phyloP scores from a whole-genome alignment of 2,888 invertebrate genomes.

The Pemphredon lugubris region DNA sequence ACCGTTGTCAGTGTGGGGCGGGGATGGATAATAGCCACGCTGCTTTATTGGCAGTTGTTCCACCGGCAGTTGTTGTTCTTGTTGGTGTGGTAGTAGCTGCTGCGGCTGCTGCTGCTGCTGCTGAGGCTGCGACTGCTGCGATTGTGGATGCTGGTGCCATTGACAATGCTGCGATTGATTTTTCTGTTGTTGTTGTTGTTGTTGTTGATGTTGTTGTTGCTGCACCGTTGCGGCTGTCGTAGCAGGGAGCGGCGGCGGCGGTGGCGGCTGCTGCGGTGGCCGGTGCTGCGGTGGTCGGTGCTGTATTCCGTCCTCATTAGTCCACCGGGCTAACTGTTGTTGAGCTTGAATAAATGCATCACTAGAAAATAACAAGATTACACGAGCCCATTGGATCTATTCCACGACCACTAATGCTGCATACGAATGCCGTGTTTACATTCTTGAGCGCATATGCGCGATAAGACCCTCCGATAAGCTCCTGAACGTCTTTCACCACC shows the following conservation, averaged over 20 bases:
- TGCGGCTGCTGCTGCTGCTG: slow-evolving; percentile 81
- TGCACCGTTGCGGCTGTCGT: neutral
- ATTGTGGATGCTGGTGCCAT: slow-evolving; percentile 47
- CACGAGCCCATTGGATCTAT: slow-evolving; percentile 77
- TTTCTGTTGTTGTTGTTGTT: slow-evolving; percentile 65
- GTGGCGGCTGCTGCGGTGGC: slow-evolving; percentile 79
- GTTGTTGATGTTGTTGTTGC: slow-evolving; percentile 16
- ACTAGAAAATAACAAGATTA: slow-evolving; percentile 93
- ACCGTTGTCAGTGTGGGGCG: slow-evolving; percentile 73
- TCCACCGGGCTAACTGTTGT: slow-evolving; percentile 97
- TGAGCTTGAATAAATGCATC: slow-evolving; percentile 98
- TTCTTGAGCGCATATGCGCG: slow-evolving; percentile 22
- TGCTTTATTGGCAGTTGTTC: slow-evolving; percentile 74
- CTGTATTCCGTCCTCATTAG: slow-evolving; percentile 89
- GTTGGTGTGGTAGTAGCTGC: slow-evolving; percentile 75
- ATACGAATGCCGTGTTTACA: slow-evolving; percentile 44
- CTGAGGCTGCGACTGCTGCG: slow-evolving; percentile 65
- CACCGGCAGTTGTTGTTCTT: slow-evolving; percentile 66
- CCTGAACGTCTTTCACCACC: neutral
- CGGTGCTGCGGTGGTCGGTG: slow-evolving; percentile 81
- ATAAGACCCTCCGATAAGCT: slow-evolving; percentile 6
- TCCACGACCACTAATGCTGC: slow-evolving; percentile 72
- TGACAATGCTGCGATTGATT: slow-evolving; percentile 81
- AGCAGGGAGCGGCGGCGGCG: slow-evolving; percentile 50
- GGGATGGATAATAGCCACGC: slow-evolving; percentile 76